phyloP scores from a whole-genome alignment of 2,888 invertebrate genomes.

The Lithophane leautieri region DNA sequence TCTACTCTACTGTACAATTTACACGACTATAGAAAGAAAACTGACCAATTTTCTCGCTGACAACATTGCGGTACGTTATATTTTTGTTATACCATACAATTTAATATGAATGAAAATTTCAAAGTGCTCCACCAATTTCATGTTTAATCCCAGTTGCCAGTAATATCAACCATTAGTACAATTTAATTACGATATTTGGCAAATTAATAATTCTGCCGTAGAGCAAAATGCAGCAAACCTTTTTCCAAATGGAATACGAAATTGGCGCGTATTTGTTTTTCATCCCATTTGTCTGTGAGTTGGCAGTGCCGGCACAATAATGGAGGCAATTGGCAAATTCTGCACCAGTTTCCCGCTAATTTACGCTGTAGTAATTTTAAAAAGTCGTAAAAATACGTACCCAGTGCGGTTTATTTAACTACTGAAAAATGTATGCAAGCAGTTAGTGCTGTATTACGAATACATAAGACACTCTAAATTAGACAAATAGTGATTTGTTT shows the following conservation, averaged over 20 bases:
- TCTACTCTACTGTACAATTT: background rate
- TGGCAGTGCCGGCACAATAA: slow-evolving; percentile 39
- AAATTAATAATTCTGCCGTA: slow-evolving; percentile 20
- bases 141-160: background rate
- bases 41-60: background rate
- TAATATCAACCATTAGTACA: background rate
- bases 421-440: background rate
- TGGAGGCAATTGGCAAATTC: slow-evolving; percentile 46
- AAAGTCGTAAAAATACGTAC: slow-evolving; percentile 18
- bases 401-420: background rate
- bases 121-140: background rate
- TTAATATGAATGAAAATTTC: background rate
- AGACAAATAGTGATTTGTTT: background rate
- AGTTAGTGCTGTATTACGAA: background rate
- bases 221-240: slow-evolving; percentile 15
- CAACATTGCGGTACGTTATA: background rate
- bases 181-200: background rate
- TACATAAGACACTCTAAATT: background rate
- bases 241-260: slow-evolving; percentile 31
- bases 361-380: background rate
- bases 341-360: slow-evolving; percentile 42
- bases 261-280: slow-evolving; percentile 48
- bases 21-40: background rate
- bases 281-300: slow-evolving; percentile 44
- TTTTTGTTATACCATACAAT: background rate